phyloP scores from a whole-genome alignment of 2,888 invertebrate species.

The Amphipoea oculea region DNA sequence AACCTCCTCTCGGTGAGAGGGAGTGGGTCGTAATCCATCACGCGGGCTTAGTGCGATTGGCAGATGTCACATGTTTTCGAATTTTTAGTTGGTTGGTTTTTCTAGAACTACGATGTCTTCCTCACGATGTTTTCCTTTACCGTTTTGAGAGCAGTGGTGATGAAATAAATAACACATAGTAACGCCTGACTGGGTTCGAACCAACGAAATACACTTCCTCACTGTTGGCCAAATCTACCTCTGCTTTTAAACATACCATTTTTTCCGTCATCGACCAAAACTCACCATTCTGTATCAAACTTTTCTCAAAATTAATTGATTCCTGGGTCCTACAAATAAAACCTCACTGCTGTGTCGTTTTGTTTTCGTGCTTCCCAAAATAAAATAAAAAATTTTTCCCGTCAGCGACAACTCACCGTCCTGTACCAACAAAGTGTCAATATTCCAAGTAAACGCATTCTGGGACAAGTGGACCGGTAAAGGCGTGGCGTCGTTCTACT shows the following conservation, averaged over 20 bases:
- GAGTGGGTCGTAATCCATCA: too few species aligned
- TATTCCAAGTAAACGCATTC: conserved; percentile 81
- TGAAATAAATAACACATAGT: too few species aligned
- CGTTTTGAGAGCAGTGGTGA: too few species aligned
- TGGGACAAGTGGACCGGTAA: conserved; percentile 67
- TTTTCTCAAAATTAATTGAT: too few species aligned
- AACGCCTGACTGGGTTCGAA: too few species aligned
- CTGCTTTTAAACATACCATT: not conserved
- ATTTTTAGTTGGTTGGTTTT: too few species aligned
- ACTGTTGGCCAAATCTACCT: not conserved
- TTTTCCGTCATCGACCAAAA: not conserved
- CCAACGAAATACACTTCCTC: not conserved
- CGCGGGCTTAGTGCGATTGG: too few species aligned
- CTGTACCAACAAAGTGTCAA: conserved; percentile 72
- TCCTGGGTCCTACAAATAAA: not conserved
- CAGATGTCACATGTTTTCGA: too few species aligned
- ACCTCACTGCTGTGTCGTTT: not conserved
- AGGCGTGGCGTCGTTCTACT: conserved; percentile 76
- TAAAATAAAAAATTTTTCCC: not conserved
- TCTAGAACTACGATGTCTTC: too few species aligned
- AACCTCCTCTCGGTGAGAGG: too few species aligned
- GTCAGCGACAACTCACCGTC: conserved; percentile 17
- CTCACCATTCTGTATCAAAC: not conserved
- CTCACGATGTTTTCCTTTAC: too few species aligned
- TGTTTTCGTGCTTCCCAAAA: not conserved